Conservation (phyloP, 2,888 invertebrate genomes). For the Merodon equestris region DNA sequence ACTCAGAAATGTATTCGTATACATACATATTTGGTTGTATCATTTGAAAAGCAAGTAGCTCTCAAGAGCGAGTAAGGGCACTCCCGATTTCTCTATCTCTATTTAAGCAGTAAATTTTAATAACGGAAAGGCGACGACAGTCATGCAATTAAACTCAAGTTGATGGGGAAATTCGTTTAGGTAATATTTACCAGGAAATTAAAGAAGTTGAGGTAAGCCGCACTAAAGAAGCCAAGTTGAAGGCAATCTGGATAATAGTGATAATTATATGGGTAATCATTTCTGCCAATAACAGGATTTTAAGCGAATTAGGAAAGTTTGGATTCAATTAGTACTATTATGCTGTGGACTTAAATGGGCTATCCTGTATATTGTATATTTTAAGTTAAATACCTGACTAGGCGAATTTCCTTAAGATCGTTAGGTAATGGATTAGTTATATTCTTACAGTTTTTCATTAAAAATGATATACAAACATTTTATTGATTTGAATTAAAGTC, state of each 20-base stretch:
- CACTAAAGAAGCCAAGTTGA: constrained; percentile 12
- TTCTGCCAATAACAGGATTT: constrained; percentile 44
- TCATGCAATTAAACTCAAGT: constrained; percentile 43
- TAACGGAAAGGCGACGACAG: not conserved
- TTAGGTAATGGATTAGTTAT: too few relatives aligned
- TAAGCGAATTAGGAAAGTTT: constrained; percentile 57
- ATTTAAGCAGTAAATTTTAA: not conserved
- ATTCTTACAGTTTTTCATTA: too few relatives aligned
- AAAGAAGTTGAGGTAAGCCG: not conserved
- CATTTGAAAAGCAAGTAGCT: too few relatives aligned
- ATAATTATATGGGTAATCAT: constrained; percentile 41
- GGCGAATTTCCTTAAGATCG: too few relatives aligned
- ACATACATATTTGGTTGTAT: too few relatives aligned
- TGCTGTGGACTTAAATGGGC: constrained; percentile 34
- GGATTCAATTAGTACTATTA: constrained; percentile 54
- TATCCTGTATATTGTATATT: not conserved
- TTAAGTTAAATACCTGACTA: too few relatives aligned
- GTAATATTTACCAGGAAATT: not conserved
- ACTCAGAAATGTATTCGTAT: too few relatives aligned
- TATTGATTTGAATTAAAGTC: too few relatives aligned
- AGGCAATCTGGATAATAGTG: constrained; percentile 47
- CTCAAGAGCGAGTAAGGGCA: too few relatives aligned
- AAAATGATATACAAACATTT: too few relatives aligned
- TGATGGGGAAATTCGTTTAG: constrained; percentile 17
- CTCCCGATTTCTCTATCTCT: too few relatives aligned